A percentile compares a stretch with the other conserved stretches of the same genome.
Conservation (phyloP, 2,113 vertebrate species). For the Lethenteron camtschaticum region DNA sequence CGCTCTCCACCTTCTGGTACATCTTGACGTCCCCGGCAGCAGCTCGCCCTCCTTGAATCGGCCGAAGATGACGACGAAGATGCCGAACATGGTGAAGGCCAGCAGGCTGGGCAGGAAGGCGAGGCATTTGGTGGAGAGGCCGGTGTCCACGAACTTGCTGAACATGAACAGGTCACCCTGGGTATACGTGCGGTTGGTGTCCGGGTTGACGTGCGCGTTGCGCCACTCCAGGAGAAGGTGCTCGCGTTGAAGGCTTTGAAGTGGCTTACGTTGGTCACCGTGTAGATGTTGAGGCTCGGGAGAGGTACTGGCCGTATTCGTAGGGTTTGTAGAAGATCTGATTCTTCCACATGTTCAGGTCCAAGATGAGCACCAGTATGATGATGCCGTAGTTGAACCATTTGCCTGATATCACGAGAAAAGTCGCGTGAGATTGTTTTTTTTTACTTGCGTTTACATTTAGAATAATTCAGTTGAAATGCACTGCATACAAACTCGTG, state of each 20-base stretch:
- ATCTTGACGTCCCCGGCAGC: not conserved
- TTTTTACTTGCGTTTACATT: too few relatives aligned
- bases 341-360: slow-evolving; percentile 99
- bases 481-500: too few relatives aligned
- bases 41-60: slow-evolving; percentile 71
- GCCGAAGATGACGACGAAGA: slow-evolving; percentile 82
- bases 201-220: slow-evolving; percentile 42
- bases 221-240: slow-evolving; percentile 76
- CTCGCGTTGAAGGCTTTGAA: slow-evolving; percentile 61
- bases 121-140: slow-evolving; percentile 69
- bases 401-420: slow-evolving; percentile 39
- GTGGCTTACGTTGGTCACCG: slow-evolving; percentile 64
- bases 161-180: slow-evolving; percentile 70
- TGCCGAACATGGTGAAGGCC: slow-evolving; percentile 73
- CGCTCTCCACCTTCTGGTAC: too few relatives aligned
- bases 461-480: too few relatives aligned
- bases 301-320: slow-evolving; percentile 84
- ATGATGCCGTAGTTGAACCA: slow-evolving; percentile 99
- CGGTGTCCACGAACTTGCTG: slow-evolving; percentile 60
- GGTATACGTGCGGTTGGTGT: slow-evolving; percentile 47
- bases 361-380: slow-evolving; percentile 87
- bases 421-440: too few relatives aligned
- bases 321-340: slow-evolving; percentile 97
- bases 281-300: slow-evolving; percentile 88
- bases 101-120: slow-evolving; percentile 75